Evolutionary conservation across 2,113 vertebrate species (phyloP).

Genomic region (Elaphurus davidianus): DNA sequence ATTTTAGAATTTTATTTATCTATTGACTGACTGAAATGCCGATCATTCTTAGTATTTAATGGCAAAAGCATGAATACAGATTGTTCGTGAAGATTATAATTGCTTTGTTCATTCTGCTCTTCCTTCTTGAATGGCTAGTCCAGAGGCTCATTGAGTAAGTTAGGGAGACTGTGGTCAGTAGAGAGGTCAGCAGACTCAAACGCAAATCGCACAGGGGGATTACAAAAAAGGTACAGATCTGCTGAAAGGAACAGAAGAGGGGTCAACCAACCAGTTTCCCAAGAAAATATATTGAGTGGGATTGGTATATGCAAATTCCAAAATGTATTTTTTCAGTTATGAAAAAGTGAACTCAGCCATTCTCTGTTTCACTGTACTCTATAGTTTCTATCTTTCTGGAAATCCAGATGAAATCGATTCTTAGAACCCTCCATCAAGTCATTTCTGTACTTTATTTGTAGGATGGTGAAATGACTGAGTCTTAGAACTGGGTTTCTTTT

Average conservation of each 20-base stretch:
- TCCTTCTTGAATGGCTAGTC: conserved; percentile 65
- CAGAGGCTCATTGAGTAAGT: conserved; percentile 4
- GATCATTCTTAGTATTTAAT: neutral
- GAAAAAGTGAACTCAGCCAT: neutral
- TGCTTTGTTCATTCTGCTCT: conserved; percentile 38
- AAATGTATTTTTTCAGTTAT: conserved; percentile 44
- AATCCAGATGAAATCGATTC: neutral
- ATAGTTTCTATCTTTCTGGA: neutral
- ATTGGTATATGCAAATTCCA: conserved; percentile 56
- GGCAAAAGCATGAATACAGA: neutral
- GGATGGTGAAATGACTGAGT: neutral
- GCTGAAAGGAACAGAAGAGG: conserved; percentile 52
- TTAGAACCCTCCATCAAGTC: neutral
- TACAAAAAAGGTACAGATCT: conserved; percentile 68
- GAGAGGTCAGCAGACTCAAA: conserved; percentile 20
- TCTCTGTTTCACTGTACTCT: neutral
- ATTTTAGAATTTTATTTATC: neutral
- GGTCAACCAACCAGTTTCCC: conserved; percentile 26
- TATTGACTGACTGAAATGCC: neutral
- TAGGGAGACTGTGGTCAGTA: conserved; percentile 45
- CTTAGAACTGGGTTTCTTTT: neutral
- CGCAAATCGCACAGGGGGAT: conserved; percentile 57
- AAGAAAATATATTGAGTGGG: conserved; percentile 38
- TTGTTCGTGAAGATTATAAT: neutral
- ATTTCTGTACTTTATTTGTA: neutral